Evolutionary conservation across 2,797 vertebrate species (phyloP), one percentile per base, ranked within the genome.

Genomic region (Tenualosa ilisha): DNA sequence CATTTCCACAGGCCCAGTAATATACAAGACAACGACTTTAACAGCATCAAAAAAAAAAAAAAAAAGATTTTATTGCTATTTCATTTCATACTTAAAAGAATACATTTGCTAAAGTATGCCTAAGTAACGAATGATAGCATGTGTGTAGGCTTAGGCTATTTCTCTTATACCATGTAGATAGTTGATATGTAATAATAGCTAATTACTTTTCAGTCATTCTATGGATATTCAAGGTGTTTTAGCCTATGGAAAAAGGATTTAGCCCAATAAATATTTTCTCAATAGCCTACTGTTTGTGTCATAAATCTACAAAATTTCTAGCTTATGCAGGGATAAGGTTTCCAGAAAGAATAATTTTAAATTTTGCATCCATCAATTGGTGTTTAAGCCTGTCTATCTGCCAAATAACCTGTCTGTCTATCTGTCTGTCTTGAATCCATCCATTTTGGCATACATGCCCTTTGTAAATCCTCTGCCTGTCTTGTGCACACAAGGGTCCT

Each of bases 381-480:
- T 22, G 20, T 59, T 6, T 22, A 0, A 7, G 6, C 8, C 0
- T 59, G 22, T 59, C 56, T 59, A n/a, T 59, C n/a, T n/a, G n/a
- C n/a, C n/a, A n/a, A n/a, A n/a, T n/a, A n/a, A n/a, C n/a, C 54
- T 56, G 13, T 61, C 20, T 61, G 24, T 26, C n/a, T 63, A 26
- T 63, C 61, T 63, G 6, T 63, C 61, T 63, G 20, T n/a, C n/a
- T n/a, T n/a, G n/a, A 72, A 72, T 37, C 59, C 59, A 7, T 37
- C 65, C 26, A 72, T 72, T 31, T 68, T 65, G 53, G 37, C 49
- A 31, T 50, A 43, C 15, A 61, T 93, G 93, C 92, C 93, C 94
- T 94, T 95, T 91, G 92, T 84, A 91, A 91, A 92, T 94, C 94
- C 93, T 94, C 93, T 90, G 95, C 91, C 92, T 92, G 88, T 37